These are phyloP conservation scores for Ceyx melanurus DNA, from an alignment of 2,113 vertebrate species.

Conservation along the genomic window DNA sequence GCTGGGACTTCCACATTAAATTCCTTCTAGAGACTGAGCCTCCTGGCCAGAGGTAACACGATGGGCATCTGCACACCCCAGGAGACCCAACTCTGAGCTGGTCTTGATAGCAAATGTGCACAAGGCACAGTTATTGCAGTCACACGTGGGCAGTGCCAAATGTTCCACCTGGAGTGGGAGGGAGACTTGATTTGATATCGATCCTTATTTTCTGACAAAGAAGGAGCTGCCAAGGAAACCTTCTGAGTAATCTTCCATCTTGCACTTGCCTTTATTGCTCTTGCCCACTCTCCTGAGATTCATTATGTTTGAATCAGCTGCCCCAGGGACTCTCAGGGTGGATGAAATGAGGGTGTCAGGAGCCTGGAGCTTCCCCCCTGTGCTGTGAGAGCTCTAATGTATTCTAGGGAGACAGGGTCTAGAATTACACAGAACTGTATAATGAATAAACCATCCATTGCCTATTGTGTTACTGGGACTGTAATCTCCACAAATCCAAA, in stretches of 20 bases:
- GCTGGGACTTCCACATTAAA: neutral
- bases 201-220: neutral
- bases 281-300: neutral
- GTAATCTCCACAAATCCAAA: neutral
- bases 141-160: neutral
- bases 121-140: neutral
- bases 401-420: neutral
- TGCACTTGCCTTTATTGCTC: neutral
- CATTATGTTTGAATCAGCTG: neutral
- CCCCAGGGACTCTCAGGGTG: neutral
- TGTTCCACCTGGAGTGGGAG: neutral
- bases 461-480: neutral
- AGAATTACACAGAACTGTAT: neutral
- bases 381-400: neutral
- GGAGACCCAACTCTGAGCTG: neutral
- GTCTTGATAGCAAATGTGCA: neutral
- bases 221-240: neutral
- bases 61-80: fast-evolving
- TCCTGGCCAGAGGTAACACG: neutral
- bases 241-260: neutral
- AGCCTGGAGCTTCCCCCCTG: neutral
- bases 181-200: neutral
- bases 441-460: conserved; percentile 26
- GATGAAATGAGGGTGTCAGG: neutral
- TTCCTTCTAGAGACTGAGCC: neutral